Evolutionary conservation across 92 coral and sea anemone species (phyloP).

Genomic region (Hydrozoanthus gracilis): DNA sequence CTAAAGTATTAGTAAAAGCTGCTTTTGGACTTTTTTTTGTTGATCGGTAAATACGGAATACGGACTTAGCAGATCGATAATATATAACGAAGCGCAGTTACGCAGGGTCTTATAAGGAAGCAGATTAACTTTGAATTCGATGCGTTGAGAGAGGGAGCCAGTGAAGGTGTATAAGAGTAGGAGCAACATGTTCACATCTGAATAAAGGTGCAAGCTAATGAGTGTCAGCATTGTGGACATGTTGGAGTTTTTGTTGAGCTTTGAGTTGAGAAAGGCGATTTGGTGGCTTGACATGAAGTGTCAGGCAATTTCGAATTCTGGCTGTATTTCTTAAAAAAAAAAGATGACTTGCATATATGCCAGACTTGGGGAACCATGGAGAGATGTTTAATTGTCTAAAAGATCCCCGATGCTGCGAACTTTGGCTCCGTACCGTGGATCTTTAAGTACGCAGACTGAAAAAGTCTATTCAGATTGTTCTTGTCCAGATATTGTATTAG

Average conservation of each 20-base stretch:
- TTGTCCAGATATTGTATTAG: background rate
- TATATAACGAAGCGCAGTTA: constrained; percentile 1
- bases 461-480: background rate
- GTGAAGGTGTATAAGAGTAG: background rate
- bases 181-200: background rate
- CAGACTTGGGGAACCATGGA: constrained; percentile 17
- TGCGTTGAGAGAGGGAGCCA: constrained; percentile 19
- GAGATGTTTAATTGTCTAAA: background rate
- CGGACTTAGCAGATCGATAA: background rate
- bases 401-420: constrained; percentile 1
- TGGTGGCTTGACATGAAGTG: constrained; percentile 2
- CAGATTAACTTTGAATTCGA: constrained; percentile 12
- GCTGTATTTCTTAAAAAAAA: constrained; percentile 25
- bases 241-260: constrained; percentile 2
- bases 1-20: background rate
- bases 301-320: constrained; percentile 9
- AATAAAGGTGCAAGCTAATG: background rate
- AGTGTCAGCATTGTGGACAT: background rate
- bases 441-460: background rate
- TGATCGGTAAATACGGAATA: background rate
- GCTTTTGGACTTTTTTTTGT: too few species aligned
- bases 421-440: background rate
- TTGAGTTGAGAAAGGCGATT: constrained; percentile 21
- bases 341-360: background rate
- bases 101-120: constrained; percentile 12